phyloP scores from a whole-genome alignment of 1,140 invertebrate species.

The Eubasilissa regina region DNA sequence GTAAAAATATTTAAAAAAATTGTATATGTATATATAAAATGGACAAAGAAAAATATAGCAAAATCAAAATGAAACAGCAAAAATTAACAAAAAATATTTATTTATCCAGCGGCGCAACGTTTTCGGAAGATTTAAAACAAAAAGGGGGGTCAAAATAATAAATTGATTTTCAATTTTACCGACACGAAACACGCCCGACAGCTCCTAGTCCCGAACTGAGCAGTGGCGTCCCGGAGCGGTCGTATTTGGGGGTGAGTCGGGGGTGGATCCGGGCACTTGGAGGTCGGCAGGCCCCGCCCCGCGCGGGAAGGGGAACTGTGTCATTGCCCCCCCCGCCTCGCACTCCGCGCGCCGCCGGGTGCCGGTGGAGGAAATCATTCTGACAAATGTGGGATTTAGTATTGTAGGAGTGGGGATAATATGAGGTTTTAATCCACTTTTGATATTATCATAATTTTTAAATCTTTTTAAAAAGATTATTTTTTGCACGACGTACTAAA shows the following conservation, averaged over 20 bases:
- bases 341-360: neutral
- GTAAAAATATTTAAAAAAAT: too few relatives aligned
- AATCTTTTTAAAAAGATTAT: too few relatives aligned
- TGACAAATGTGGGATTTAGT: neutral
- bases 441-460: too few relatives aligned
- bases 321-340: neutral
- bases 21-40: neutral
- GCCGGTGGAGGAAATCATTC: too few relatives aligned
- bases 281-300: constrained; percentile 28
- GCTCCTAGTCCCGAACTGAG: constrained; percentile 28
- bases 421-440: neutral
- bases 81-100: neutral
- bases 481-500: too few relatives aligned
- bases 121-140: constrained; percentile 1
- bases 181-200: constrained; percentile 27
- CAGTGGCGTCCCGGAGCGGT: neutral
- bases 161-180: constrained; percentile 7
- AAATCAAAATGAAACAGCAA: constrained; percentile 13
- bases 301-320: neutral
- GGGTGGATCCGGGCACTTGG: constrained; percentile 18
- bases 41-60: constrained; percentile 6
- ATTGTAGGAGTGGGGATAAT: neutral
- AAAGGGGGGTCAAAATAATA: constrained; percentile 16
- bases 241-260: neutral
- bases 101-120: constrained; percentile 19